Base-by-base conservation (phyloP, 2,797 vertebrate species). In the Hylomyscus alleni region DNA sequence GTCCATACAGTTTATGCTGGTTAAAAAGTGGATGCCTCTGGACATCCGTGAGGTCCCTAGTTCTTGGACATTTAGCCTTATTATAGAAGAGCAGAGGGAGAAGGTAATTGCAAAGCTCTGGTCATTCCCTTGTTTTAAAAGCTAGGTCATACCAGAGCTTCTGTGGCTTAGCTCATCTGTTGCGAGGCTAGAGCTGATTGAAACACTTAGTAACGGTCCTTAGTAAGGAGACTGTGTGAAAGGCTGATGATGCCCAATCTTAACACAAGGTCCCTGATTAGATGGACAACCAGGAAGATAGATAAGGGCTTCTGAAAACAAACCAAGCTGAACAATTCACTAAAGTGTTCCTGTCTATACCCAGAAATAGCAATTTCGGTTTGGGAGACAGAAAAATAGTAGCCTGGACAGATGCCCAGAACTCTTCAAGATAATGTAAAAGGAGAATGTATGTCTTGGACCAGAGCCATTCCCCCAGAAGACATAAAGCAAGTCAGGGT, bases 401-500 rank as follows among this genome's bases (percentile, higher is more conserved):
- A 96, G 94, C 92, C 96, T 97, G 97, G 95, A 92, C 75, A 44
- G 26, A 31, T 84, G 97, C 96, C 97, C 92, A 95, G 95, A n/a
- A 40, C 60, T 95, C 96, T 94, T 40, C 56, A 93, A 95, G 95
- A 94, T 95, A 97, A 97, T 80, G 82, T 89, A 87, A 93, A 86
- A 95, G 50, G 44, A 93, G 90, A 96, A 13, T 96, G 85, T 96
- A 52, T 96, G 26, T 93, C 56, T 97, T 98, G 95, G 94, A 95
- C 22, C 37, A 80, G 62, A 95, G 96, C 96, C 93, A 92, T 90
- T 92, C 92, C 87, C 47, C 77, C n/a, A 92, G 91, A 93, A 95
- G 78, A 96, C 78, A 50, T 52, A 86, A 95, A 93, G 54, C 34
- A 72, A 92, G 34, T 15, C 94, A 90, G 37, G 86, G 85, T 76